Evolutionary conservation across 1,140 invertebrate species (phyloP).

Genomic region (Halictus rubicundus): DNA sequence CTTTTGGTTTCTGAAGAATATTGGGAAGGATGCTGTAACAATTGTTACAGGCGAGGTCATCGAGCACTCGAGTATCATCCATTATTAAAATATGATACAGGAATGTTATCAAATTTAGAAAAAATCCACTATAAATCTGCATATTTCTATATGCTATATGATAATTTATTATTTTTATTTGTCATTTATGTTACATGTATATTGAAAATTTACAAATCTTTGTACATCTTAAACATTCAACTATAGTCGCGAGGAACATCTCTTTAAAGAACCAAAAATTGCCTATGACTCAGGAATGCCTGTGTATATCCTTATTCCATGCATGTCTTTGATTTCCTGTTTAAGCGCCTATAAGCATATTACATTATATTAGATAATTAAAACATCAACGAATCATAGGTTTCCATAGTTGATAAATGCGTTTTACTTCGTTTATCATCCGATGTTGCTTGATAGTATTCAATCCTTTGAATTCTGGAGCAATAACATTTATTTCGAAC

Average conservation of each 20-base stretch:
- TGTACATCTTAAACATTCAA: constrained; percentile 6
- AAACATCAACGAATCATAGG: not conserved
- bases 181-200: constrained; percentile 14
- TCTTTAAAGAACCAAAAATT: constrained; percentile 5
- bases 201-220: constrained; percentile 36
- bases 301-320: constrained; percentile 90
- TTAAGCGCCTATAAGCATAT: constrained; percentile 84
- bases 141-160: not conserved
- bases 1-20: too few relatives aligned
- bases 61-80: too few relatives aligned
- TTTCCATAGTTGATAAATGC: not conserved
- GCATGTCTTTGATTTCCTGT: constrained; percentile 91
- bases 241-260: not conserved
- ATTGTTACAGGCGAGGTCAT: too few relatives aligned
- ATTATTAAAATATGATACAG: too few relatives aligned
- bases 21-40: too few relatives aligned
- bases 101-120: too few relatives aligned
- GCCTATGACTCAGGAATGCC: constrained; percentile 72
- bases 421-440: constrained; percentile 86
- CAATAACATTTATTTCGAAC: constrained; percentile 90
- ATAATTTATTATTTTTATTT: not conserved
- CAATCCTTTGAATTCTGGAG: constrained; percentile 88
- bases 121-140: too few relatives aligned
- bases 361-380: constrained; percentile 17
- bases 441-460: constrained; percentile 90